Evolutionary conservation across 2,888 invertebrate species (phyloP).

Genomic region (Plebejus argus): DNA sequence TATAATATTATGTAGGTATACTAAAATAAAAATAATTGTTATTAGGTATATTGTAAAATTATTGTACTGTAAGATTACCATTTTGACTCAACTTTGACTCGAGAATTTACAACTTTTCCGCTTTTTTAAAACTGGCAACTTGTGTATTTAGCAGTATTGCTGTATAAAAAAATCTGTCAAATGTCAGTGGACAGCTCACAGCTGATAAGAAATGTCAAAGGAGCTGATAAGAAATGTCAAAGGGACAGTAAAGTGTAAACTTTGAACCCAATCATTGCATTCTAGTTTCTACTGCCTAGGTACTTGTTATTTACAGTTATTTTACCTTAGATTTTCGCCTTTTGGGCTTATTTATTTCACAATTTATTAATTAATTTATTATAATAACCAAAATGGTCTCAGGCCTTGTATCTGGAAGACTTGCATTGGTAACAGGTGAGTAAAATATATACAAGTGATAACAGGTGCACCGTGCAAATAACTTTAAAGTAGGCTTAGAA

Average conservation of each 20-base stretch:
- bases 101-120: too few species aligned
- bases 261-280: background rate
- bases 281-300: too few species aligned
- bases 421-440: conserved; percentile 71
- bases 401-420: conserved; percentile 65
- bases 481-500: background rate
- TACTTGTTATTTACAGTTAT: background rate
- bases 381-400: conserved; percentile 54
- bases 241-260: conserved; percentile 14
- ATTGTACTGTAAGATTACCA: too few species aligned
- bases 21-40: too few species aligned
- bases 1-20: too few species aligned
- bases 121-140: too few species aligned
- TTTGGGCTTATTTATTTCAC: background rate
- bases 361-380: background rate
- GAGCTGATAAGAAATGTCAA: conserved; percentile 13
- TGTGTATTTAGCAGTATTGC: too few species aligned
- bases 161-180: background rate
- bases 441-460: background rate
- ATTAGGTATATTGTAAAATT: too few species aligned
- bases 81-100: too few species aligned
- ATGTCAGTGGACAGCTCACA: background rate
- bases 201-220: conserved; percentile 12
- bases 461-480: background rate
- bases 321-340: background rate